Base-by-base conservation (phyloP, 1,140 invertebrate genomes). In the Zaprionus lachaisei region DNA sequence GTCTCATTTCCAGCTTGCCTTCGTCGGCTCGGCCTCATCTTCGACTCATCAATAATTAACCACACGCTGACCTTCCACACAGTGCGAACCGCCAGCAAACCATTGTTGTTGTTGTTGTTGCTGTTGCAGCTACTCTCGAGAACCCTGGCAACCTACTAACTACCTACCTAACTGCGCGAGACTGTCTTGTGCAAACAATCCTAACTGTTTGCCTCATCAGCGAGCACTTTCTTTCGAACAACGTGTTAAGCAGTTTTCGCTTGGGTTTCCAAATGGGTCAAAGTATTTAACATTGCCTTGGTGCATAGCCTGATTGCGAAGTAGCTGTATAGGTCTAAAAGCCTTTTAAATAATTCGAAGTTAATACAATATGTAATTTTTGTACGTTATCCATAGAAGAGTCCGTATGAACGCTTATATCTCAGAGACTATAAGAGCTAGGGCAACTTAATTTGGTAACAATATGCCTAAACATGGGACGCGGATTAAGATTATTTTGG, bases 31-130 rank as follows among this genome's bases (percentile, higher is more conserved):
- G 11, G 5, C 49, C 26, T 22, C 41, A 49, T 65, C 66, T 67
- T 9, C 49, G 22, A 57, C 75, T 77, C 65, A 72, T 77, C 69
- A 77, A 80, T 76, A 84, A 84, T 90, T 79, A 90, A 81, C 84
- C 78, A 76, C 77, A 79, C 60, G 63, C 79, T 81, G 85, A 89
- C 84, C 85, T 85, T 79, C 80, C 77, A 22, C 17, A 37, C 62
- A 54, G 0, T n/a, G 17, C 24, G 28, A 31, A 31, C 28, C 28
- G 28, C 28, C 9, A 31, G 47, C 41, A 3, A 62, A 15, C 61
- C 56, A 54, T 75, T 67, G 51, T 49, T 60, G 62, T 79, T 81
- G 69, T 57, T 65, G 17, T 20, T 28, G 44, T 28, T 28, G 44
- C 54, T 62, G 28, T 28, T 76, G 65, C 61, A 70, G 47, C 66